These are phyloP conservation scores for Chromoteleia sp. DNA, from an alignment of 2,888 invertebrate species.

Conservation along the genomic window DNA sequence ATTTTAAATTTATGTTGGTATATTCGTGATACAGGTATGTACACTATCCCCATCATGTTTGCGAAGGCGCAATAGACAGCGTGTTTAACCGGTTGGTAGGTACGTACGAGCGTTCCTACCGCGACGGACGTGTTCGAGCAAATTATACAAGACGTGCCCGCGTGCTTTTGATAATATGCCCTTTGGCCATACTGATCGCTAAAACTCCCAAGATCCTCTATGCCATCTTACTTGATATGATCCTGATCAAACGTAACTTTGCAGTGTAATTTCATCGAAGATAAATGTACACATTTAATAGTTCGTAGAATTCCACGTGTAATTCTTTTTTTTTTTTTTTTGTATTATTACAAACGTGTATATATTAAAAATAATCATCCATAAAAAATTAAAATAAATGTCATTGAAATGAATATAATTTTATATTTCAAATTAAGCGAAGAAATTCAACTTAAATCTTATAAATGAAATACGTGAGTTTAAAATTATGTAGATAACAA, in stretches of 20 bases:
- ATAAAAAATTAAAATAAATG: no score
- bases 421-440: no score
- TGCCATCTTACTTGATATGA: conserved; percentile 22
- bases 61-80: conserved; percentile 74
- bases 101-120: conserved; percentile 78
- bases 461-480: no score
- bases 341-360: neutral
- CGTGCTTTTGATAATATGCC: conserved; percentile 78
- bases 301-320: neutral
- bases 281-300: neutral
- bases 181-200: conserved; percentile 59
- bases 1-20: conserved; percentile 26
- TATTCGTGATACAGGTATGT: conserved; percentile 14
- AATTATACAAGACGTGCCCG: conserved; percentile 81
- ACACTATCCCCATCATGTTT: conserved; percentile 72
- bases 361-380: neutral
- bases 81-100: conserved; percentile 71
- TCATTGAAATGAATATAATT: no score
- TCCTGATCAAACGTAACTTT: conserved; percentile 28
- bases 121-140: conserved; percentile 80
- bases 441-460: no score
- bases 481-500: no score
- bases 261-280: neutral
- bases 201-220: conserved; percentile 41
- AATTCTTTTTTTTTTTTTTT: neutral